These are phyloP conservation scores for Drosophila lowei DNA, from an alignment of 1,140 invertebrate species.

Conservation along the genomic window DNA sequence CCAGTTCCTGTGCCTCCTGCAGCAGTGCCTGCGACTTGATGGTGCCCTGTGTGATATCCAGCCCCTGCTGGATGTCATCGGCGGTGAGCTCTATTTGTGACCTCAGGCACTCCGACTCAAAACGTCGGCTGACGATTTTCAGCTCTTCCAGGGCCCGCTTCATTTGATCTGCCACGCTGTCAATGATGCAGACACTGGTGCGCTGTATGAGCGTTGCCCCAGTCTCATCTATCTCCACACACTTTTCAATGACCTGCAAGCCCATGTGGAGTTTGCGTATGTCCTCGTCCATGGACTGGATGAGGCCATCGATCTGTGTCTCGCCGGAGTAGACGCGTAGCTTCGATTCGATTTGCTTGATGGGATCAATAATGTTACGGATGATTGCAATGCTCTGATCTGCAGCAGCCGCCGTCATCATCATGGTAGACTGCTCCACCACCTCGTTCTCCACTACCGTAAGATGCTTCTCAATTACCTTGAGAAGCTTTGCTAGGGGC, in stretches of 20 bases:
- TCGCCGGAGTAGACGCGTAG: slow-evolving; percentile 83
- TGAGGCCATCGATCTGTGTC: slow-evolving; percentile 83
- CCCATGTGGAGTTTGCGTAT: slow-evolving; percentile 86
- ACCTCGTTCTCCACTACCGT: slow-evolving; percentile 86
- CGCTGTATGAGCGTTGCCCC: slow-evolving; percentile 87
- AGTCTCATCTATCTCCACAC: slow-evolving; percentile 86
- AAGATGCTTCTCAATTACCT: slow-evolving; percentile 83
- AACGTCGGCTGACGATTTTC: slow-evolving; percentile 80
- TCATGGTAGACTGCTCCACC: slow-evolving; percentile 85
- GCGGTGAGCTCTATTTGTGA: slow-evolving; percentile 83
- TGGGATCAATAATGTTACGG: slow-evolving; percentile 85
- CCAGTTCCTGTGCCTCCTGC: slow-evolving; percentile 84
- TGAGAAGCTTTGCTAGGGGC: slow-evolving; percentile 70
- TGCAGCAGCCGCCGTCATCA: slow-evolving; percentile 86
- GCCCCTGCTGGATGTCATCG: slow-evolving; percentile 84
- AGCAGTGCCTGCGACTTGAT: slow-evolving; percentile 84
- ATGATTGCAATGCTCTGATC: slow-evolving; percentile 87
- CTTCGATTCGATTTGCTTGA: slow-evolving; percentile 86
- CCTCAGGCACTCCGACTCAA: slow-evolving; percentile 63
- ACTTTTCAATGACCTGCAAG: slow-evolving; percentile 87
- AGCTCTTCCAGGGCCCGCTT: slow-evolving; percentile 84
- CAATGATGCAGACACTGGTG: slow-evolving; percentile 86
- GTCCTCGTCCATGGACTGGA: slow-evolving; percentile 85
- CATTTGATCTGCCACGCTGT: slow-evolving; percentile 85
- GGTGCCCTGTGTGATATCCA: slow-evolving; percentile 84